Conservation (phyloP, 2,888 invertebrate species). For the Neria commutata region DNA sequence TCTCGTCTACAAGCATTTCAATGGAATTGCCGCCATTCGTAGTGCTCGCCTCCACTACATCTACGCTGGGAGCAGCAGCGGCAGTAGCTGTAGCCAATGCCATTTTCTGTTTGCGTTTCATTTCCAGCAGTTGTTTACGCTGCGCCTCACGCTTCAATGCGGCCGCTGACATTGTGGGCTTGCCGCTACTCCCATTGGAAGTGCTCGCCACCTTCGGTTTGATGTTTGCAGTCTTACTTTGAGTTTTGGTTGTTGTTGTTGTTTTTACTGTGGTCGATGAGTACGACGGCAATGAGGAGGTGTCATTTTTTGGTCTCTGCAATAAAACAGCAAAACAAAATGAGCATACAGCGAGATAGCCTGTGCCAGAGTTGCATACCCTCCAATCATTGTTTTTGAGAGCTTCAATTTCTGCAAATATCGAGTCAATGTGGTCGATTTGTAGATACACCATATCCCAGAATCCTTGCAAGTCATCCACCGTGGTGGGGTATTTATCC, state of each 20-base stretch:
- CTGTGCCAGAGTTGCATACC: slow-evolving; percentile 34
- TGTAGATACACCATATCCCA: slow-evolving; percentile 98
- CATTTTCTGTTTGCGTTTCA: slow-evolving; percentile 59
- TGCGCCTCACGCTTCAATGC: slow-evolving; percentile 72
- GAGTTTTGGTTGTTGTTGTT: no score
- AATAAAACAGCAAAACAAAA: slow-evolving; percentile 10
- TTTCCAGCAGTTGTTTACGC: slow-evolving; percentile 79
- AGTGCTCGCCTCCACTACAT: neutral
- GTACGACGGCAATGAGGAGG: no score
- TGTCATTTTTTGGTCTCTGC: slow-evolving; percentile 37
- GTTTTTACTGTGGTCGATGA: no score
- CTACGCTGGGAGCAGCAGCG: slow-evolving; percentile 21
- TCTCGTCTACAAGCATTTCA: slow-evolving; percentile 38
- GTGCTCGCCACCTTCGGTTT: slow-evolving; percentile 37
- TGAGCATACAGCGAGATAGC: neutral
- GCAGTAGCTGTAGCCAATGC: slow-evolving; percentile 42
- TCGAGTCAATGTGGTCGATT: slow-evolving; percentile 81
- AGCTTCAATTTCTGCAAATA: slow-evolving; percentile 73
- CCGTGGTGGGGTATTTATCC: slow-evolving; percentile 86
- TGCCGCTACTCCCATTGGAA: slow-evolving; percentile 36
- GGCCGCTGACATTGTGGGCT: slow-evolving; percentile 52
- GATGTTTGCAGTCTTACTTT: slow-evolving; percentile 39
- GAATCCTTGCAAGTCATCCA: slow-evolving; percentile 91
- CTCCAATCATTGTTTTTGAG: slow-evolving; percentile 74
- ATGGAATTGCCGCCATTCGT: slow-evolving; percentile 23